A percentile compares a stretch with the other conserved stretches of the same genome.
Conservation (phyloP, 2,888 invertebrate genomes). For the Drosophila cognata region DNA sequence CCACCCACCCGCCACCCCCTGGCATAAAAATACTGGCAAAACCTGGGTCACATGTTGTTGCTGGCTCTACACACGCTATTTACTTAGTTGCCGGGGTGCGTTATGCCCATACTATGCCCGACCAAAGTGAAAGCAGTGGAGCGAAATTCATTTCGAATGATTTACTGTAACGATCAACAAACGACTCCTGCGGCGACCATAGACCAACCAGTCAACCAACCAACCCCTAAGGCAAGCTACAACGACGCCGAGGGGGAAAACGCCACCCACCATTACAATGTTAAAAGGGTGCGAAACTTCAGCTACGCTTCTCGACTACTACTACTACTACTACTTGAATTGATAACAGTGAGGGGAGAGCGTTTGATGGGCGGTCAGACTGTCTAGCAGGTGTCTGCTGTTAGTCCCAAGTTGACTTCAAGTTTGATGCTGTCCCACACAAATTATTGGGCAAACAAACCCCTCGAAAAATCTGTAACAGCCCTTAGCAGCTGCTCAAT, state of each 20-base stretch:
- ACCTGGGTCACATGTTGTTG: constrained; percentile 61
- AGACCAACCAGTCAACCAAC: constrained; percentile 29
- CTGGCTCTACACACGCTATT: constrained; percentile 66
- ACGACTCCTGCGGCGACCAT: constrained; percentile 70
- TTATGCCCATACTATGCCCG: constrained; percentile 10
- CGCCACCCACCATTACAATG: constrained; percentile 16
- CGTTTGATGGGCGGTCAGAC: constrained; percentile 62
- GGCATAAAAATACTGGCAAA: constrained; percentile 5
- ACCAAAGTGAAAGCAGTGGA: constrained; percentile 55
- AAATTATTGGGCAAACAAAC: constrained; percentile 9
- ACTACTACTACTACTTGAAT: background rate
- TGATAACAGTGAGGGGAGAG: constrained; percentile 60
- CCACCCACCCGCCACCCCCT: constrained; percentile 33
- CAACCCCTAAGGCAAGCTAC: constrained; percentile 49
- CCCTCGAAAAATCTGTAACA: constrained; percentile 28
- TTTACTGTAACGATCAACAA: constrained; percentile 82
- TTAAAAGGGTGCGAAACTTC: constrained; percentile 78
- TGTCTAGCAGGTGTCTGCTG: constrained; percentile 56
- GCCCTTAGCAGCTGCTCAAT: constrained; percentile 44
- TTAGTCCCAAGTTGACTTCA: constrained; percentile 38
- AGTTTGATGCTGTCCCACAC: constrained; percentile 26
- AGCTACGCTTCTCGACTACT: constrained; percentile 39
- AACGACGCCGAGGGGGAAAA: constrained; percentile 6
- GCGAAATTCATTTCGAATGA: constrained; percentile 82
- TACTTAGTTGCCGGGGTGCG: constrained; percentile 56